A percentile compares a stretch with the other conserved stretches of the same genome.
phyloP scores from a whole-genome alignment of 1,140 invertebrate species.

The Micrasema minimum region DNA sequence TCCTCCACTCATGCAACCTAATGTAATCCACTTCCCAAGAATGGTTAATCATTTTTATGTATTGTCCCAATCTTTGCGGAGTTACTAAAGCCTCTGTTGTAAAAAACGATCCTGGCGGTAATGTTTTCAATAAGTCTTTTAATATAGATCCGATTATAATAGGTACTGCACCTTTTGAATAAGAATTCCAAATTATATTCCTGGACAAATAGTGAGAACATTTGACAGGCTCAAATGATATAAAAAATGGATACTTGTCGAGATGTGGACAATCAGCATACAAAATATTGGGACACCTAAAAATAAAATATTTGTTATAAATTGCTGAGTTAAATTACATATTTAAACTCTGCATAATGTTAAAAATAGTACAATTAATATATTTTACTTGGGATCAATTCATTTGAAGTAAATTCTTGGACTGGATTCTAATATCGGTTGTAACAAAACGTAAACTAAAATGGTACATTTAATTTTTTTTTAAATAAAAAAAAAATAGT shows the following conservation, averaged over 20 bases:
- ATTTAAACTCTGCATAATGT: too few relatives aligned
- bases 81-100: conserved; percentile 78
- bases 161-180: conserved; percentile 73
- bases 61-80: conserved; percentile 69
- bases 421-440: too few relatives aligned
- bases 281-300: conserved; percentile 73
- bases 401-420: too few relatives aligned
- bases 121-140: conserved; percentile 64
- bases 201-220: conserved; percentile 80
- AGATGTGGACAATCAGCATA: conserved; percentile 68
- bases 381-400: too few relatives aligned
- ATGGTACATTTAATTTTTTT: too few relatives aligned
- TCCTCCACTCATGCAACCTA: conserved; percentile 77
- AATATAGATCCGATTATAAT: conserved; percentile 73
- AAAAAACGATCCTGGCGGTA: conserved; percentile 77
- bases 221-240: conserved; percentile 80
- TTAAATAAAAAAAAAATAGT: too few relatives aligned
- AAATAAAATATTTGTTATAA: conserved; percentile 54
- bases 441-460: too few relatives aligned
- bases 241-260: conserved; percentile 76
- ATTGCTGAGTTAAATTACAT: too few relatives aligned
- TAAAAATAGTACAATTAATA: too few relatives aligned
- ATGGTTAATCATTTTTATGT: conserved; percentile 65
- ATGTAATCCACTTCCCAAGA: conserved; percentile 52
- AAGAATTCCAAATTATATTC: conserved; percentile 76